Base-by-base conservation (phyloP, 1,140 invertebrate species). In the Andricus grossulariae region DNA sequence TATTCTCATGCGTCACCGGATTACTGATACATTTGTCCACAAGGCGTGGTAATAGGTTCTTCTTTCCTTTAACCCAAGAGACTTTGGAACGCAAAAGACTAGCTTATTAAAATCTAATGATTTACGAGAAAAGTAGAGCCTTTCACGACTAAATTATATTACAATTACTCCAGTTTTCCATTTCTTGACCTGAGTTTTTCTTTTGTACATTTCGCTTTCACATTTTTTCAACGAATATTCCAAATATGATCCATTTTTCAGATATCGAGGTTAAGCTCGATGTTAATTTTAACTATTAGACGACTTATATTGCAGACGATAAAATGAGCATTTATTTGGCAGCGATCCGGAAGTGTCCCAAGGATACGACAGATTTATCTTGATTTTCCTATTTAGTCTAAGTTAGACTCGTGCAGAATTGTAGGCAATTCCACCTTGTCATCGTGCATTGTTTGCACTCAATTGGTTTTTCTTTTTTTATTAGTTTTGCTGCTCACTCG, bases 281-380 rank as follows among this genome's bases (percentile, higher is more conserved):
- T 66, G 15, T 66, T 66, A 39, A 66, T 66, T 66, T 66, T 66
- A 66, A 66, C 25, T 45, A 2, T 66, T 60, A 15, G 25, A 45
- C 13, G 60, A 66, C 60, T 60, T 66, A 39, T 66, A 66, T 32
- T 66, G 25, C 15, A 66, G 39, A 66, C 32, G 60, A 39, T 66
- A 66, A 66, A 66, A 39, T 66, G 13, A 66, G 32, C 60, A 66
- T 66, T n/a, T 66, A 66, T 66, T 66, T 66, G 60, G 60, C 60
- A 66, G n/a, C 25, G 13, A 32, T 66, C 60, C 60, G 60, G 39
- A 60, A 66, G n/a, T 45, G 15, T 39, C 60, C 25, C 60, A 66
- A 66, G 25, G n/a, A 66, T n/a, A 66, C 60, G 60, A 66, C 60
- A 39, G 10, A 66, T 66, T 66, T 66, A 66, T 66, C 32, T 66